Conservation (phyloP, 2,113 vertebrate genomes). For the Laticauda laticaudata region DNA sequence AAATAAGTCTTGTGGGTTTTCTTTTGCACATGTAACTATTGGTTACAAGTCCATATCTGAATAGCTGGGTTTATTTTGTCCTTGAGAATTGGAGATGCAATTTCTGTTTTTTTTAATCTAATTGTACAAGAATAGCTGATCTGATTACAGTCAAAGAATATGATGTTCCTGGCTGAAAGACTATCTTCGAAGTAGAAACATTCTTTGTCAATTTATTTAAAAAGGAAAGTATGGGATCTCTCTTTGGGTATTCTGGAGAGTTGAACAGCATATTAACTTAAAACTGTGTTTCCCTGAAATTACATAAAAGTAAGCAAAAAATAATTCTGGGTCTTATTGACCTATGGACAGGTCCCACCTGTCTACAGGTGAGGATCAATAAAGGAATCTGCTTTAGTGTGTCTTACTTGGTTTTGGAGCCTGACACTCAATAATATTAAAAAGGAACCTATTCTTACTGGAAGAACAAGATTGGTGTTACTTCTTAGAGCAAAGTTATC, state of each 20-base stretch:
- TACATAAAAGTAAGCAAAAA: neutral
- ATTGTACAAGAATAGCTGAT: neutral
- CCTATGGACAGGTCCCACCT: neutral
- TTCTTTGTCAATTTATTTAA: neutral
- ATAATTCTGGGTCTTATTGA: neutral
- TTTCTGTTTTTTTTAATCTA: neutral
- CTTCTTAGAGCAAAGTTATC: neutral
- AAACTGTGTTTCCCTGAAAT: neutral
- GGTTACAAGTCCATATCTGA: neutral
- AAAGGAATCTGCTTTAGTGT: neutral
- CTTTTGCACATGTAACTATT: too few species aligned
- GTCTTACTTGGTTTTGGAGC: neutral
- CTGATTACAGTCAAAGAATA: neutral
- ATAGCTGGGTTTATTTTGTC: neutral
- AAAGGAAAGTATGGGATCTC: neutral
- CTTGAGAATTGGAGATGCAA: neutral
- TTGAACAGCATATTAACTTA: neutral
- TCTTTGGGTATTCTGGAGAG: neutral
- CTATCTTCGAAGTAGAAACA: neutral
- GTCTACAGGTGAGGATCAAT: neutral
- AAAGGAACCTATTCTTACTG: neutral
- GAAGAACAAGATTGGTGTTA: neutral
- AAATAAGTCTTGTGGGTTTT: neutral
- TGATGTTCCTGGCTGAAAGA: neutral
- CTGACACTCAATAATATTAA: neutral